Conservation (phyloP, 2,797 vertebrate species). For the Channa striata region DNA sequence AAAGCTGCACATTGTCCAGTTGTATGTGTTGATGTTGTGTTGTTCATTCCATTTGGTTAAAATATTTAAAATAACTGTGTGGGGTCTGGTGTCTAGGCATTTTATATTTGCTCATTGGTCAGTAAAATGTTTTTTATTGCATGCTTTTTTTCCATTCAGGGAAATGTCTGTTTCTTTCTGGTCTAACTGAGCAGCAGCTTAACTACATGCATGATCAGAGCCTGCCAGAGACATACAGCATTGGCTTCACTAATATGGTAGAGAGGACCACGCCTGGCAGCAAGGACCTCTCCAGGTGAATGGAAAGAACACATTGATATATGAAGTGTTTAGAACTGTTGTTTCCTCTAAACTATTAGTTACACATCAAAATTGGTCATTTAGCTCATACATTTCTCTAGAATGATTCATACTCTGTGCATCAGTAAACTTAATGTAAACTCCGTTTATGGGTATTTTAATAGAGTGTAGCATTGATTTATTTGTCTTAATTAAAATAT, state of each 20-base stretch:
- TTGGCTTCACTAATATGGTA: conserved; percentile 99
- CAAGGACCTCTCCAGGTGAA: conserved; percentile 96
- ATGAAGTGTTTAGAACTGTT: background rate
- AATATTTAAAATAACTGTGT: background rate
- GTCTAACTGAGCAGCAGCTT: conserved; percentile 92
- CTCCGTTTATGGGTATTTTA: too few relatives aligned
- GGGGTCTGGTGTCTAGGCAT: background rate
- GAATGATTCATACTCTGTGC: background rate
- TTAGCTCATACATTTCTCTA: too few relatives aligned
- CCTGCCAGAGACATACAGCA: conserved; percentile 93
- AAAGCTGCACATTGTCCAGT: background rate
- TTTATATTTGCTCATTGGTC: background rate
- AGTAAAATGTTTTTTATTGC: too few relatives aligned
- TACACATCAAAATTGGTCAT: background rate
- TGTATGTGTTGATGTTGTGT: background rate
- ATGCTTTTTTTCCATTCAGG: conserved; percentile 75
- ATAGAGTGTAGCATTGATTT: background rate
- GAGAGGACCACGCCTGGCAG: conserved; percentile 98
- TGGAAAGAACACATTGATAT: background rate
- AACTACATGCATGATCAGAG: conserved; percentile 93
- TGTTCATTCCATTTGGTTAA: background rate
- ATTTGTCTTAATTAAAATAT: background rate
- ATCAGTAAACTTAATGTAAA: background rate
- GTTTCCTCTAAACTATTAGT: background rate
- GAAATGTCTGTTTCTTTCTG: conserved; percentile 97